Evolutionary conservation across 2,113 vertebrate genomes (phyloP).

Genomic region (Calyptommatus sinebrachiatus): DNA sequence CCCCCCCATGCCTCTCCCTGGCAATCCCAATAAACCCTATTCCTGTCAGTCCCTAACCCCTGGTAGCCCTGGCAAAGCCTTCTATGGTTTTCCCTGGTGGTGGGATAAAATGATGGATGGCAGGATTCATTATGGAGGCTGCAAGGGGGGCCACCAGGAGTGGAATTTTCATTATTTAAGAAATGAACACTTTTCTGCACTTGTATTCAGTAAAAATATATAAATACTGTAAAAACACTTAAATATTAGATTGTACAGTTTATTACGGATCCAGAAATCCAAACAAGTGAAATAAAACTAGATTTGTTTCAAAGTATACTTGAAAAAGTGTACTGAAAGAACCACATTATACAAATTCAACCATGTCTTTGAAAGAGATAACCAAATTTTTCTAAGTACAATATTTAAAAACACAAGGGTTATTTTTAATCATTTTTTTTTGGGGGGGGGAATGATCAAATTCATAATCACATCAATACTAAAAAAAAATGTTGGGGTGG

Average conservation of each 20-base stretch:
- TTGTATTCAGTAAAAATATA: not conserved
- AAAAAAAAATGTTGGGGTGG: not conserved
- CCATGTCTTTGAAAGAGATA: not conserved
- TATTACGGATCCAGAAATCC: not conserved
- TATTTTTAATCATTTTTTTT: not conserved
- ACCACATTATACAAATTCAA: not conserved
- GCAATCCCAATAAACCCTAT: too few relatives aligned
- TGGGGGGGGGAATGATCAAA: not conserved
- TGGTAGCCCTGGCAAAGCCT: too few relatives aligned
- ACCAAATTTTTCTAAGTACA: not conserved
- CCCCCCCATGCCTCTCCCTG: too few relatives aligned
- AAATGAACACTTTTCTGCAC: not conserved
- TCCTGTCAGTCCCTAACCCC: too few relatives aligned
- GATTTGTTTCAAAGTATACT: not conserved
- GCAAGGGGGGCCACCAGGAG: too few relatives aligned
- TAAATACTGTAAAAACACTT: not conserved
- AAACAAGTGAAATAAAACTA: not conserved
- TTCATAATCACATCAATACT: not conserved
- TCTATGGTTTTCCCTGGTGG: too few relatives aligned
- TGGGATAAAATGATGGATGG: too few relatives aligned
- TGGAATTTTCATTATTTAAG: too few relatives aligned
- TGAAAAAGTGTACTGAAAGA: not conserved
- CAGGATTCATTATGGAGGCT: too few relatives aligned
- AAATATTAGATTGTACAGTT: too few relatives aligned
- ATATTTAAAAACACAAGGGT: not conserved